phyloP scores from a whole-genome alignment of 2,797 vertebrate genomes.

The Mormyrops boulengeri region DNA sequence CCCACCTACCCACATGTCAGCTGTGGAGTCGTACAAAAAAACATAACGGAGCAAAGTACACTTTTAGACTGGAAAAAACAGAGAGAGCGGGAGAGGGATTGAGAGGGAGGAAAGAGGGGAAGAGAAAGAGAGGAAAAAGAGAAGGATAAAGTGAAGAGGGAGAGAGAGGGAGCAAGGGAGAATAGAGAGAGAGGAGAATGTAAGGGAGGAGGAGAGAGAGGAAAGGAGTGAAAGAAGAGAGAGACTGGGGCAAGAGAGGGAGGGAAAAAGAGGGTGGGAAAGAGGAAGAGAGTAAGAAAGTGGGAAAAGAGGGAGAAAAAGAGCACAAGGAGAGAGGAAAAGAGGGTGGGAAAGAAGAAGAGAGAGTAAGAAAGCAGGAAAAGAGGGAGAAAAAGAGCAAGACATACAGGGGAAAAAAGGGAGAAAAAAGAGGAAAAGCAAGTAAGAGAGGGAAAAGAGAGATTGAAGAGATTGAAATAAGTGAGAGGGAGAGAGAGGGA shows the following conservation, averaged over 20 bases:
- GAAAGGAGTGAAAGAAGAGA: background rate
- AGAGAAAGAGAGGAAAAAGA: slow-evolving; percentile 36
- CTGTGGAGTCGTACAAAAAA: background rate
- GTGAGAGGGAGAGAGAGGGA: background rate
- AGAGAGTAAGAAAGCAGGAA: background rate
- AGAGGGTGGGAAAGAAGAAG: background rate
- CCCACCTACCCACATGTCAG: background rate
- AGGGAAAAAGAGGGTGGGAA: background rate
- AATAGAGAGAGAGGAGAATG: slow-evolving; percentile 26
- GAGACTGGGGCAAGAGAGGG: background rate
- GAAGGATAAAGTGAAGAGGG: slow-evolving; percentile 38
- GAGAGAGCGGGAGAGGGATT: background rate
- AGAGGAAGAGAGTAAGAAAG: background rate
- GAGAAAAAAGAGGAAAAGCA: background rate
- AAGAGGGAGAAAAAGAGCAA: background rate
- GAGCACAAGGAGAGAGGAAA: background rate
- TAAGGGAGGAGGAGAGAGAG: slow-evolving; percentile 32
- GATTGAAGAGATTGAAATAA: background rate
- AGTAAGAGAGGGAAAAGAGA: background rate
- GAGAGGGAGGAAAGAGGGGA: slow-evolving; percentile 28
- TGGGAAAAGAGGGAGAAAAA: background rate
- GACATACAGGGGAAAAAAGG: background rate
- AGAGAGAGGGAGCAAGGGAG: slow-evolving; percentile 16
- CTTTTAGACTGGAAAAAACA: background rate
- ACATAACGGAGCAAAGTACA: background rate